Evolutionary conservation across 2,888 invertebrate genomes (phyloP), one percentile per base, ranked within the genome.

Genomic region (Neria commutata): DNA sequence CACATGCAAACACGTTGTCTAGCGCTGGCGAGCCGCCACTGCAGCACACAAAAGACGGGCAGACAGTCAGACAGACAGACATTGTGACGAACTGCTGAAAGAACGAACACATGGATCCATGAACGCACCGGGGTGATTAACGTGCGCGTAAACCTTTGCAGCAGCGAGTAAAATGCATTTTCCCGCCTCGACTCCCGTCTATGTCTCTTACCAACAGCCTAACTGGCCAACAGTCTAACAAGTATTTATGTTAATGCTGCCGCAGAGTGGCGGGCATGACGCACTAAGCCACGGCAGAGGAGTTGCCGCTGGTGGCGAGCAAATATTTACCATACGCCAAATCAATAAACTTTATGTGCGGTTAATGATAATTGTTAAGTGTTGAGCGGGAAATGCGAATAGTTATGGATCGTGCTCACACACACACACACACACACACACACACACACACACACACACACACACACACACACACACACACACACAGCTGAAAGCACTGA

Each of bases 201-300:
- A 60, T 51, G 59, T 54, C 53, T 53, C 29, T 51, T 51, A 47
- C n/a, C n/a, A n/a, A n/a, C n/a, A n/a, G n/a, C n/a, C n/a, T n/a
- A n/a, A n/a, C n/a, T n/a, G n/a, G n/a, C n/a, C n/a, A n/a, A n/a
- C n/a, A n/a, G 52, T 25, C 71, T 70, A 74, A 77, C 75, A 70
- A 72, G 68, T 77, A 77, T 77, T 73, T 76, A 78, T 76, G 76
- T 63, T 61, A 67, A 67, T 60, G 54, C 51, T 50, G 49, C 14
- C 11, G 11, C 2, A 11, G 11, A 3, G 4, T 5, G n/a, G 42
- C 42, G 10, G 19, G 6, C 42, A 11, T 16, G 19, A 2, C 42
- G 10, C 14, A 34, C 34, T 6, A 34, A 34, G n/a, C 34, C 14
- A 34, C 14, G 11, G 34, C 14, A 11, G n/a, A n/a, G 1, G n/a